Percentiles rank a stretch among this genome's conserved stretches.
phyloP scores from a whole-genome alignment of 2,888 invertebrate species.

The Linnaemya vulpina region DNA sequence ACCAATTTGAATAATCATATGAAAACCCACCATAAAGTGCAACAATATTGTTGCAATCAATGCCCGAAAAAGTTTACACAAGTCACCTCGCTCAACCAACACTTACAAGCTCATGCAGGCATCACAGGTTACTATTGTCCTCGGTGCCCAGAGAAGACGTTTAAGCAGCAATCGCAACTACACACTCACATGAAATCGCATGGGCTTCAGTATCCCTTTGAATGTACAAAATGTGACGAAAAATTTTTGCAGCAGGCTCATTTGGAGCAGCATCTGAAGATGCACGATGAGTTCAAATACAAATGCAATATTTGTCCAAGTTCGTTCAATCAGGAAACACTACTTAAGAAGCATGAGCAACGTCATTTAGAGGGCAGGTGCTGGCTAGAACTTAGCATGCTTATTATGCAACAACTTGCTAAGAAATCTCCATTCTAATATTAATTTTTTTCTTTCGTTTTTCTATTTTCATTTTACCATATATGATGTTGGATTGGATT shows the following conservation, averaged over 20 bases:
- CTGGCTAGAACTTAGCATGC: slow-evolving; percentile 60
- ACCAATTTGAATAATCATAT: slow-evolving; percentile 83
- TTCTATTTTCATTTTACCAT: slow-evolving; percentile 29
- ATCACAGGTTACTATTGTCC: slow-evolving; percentile 83
- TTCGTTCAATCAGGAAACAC: slow-evolving; percentile 82
- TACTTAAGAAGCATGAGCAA: slow-evolving; percentile 83
- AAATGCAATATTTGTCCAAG: slow-evolving; percentile 83
- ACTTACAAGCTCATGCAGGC: slow-evolving; percentile 83
- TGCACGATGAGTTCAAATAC: slow-evolving; percentile 83
- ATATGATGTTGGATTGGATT: slow-evolving; percentile 3
- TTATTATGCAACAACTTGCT: slow-evolving; percentile 21
- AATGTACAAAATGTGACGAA: slow-evolving; percentile 83
- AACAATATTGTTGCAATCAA: slow-evolving; percentile 83
- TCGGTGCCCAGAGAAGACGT: slow-evolving; percentile 83
- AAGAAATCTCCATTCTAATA: not conserved
- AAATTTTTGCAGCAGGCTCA: slow-evolving; percentile 83
- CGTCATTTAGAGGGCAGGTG: slow-evolving; percentile 83
- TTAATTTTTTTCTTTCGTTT: slow-evolving; percentile 16
- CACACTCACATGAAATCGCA: slow-evolving; percentile 83
- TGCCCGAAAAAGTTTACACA: slow-evolving; percentile 83
- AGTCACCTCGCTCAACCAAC: slow-evolving; percentile 83
- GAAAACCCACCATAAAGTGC: slow-evolving; percentile 83
- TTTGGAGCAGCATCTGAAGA: slow-evolving; percentile 82
- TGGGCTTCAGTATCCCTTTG: slow-evolving; percentile 82
- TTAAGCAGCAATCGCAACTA: slow-evolving; percentile 82